A percentile compares a stretch with the other conserved stretches of the same genome.
Conservation (phyloP, 2,797 vertebrate species). For the Leptatherina wallacei region DNA sequence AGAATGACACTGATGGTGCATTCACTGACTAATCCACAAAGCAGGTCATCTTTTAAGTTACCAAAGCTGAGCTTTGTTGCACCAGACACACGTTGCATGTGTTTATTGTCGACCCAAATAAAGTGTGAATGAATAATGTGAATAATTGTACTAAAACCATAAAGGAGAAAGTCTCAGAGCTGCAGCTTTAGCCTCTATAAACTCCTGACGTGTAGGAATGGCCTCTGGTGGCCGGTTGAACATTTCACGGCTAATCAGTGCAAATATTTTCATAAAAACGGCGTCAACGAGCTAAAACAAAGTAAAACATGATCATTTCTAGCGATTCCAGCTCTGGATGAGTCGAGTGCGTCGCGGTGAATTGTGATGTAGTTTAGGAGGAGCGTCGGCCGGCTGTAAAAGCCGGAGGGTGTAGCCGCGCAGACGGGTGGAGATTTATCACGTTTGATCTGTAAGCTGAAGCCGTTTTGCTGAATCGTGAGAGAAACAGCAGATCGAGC, state of each 20-base stretch:
- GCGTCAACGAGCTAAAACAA: background rate
- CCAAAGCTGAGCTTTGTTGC: background rate
- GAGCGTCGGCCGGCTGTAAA: background rate
- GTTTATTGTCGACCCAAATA: background rate
- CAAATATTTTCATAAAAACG: background rate
- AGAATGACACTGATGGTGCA: background rate
- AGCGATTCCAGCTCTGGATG: background rate
- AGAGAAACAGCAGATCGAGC: background rate
- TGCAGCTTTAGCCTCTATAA: background rate
- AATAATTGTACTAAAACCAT: no score
- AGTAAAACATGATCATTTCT: background rate
- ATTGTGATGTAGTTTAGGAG: no score
- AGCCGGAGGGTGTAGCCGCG: background rate
- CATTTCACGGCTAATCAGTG: no score
- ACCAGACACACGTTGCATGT: background rate
- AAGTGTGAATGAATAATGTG: background rate
- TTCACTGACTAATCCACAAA: background rate
- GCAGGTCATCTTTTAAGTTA: background rate
- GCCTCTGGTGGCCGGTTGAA: no score
- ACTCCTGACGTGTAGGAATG: no score
- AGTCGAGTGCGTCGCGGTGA: no score
- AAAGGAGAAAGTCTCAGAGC: background rate
- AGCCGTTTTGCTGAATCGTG: background rate
- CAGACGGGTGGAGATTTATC: background rate
- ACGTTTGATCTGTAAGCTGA: slow-evolving; percentile 8